Conservation (phyloP, 2,797 vertebrate genomes). For the Cichlasoma orientale region DNA sequence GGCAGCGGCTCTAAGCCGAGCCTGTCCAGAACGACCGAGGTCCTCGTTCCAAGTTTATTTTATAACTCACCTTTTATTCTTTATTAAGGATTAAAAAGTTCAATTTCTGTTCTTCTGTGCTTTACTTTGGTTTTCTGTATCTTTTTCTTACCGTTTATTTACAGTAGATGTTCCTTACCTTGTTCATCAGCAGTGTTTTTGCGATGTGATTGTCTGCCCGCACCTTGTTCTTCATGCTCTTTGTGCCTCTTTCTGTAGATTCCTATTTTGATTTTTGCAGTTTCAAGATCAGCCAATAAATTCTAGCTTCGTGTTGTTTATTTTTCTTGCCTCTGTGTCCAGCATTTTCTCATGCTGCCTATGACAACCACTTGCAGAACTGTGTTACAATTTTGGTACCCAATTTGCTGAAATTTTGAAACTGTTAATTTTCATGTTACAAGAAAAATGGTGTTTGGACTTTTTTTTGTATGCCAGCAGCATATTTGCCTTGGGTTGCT, state of each 20-base stretch:
- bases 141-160: neutral
- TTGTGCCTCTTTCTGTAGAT: rapidly evolving
- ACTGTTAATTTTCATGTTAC: neutral
- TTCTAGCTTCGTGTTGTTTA: neutral
- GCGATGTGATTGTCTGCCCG: too few relatives aligned
- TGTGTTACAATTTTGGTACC: neutral
- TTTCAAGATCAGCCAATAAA: too few relatives aligned
- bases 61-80: neutral
- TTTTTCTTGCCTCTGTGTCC: neutral
- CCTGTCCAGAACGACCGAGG: neutral
- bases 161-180: neutral
- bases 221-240: neutral
- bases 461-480: neutral
- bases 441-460: neutral
- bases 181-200: too few relatives aligned
- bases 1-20: too few relatives aligned
- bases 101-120: neutral
- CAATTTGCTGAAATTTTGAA: neutral
- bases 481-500: neutral
- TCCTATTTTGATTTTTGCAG: neutral
- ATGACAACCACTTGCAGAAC: neutral
- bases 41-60: neutral
- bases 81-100: too few relatives aligned
- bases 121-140: neutral
- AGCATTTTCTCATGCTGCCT: neutral